phyloP scores from a whole-genome alignment of 2,888 invertebrate species.

The Oxycera nigricornis region DNA sequence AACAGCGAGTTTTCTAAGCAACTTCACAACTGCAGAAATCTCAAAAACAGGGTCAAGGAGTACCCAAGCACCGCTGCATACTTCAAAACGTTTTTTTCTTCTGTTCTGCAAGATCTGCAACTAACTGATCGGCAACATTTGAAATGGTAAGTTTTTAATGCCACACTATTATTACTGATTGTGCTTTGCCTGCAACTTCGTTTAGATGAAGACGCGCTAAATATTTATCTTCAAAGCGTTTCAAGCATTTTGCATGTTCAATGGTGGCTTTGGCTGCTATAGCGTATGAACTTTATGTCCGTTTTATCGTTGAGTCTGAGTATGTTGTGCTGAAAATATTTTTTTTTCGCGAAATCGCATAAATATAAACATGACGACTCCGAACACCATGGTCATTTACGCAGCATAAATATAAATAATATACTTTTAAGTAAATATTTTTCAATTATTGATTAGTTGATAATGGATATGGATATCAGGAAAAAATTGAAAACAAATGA shows the following conservation, averaged over 20 bases:
- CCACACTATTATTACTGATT: conserved; percentile 11
- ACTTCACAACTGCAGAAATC: conserved; percentile 10
- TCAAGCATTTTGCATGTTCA: too few species aligned
- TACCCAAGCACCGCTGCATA: conserved; percentile 11
- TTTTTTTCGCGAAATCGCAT: too few species aligned
- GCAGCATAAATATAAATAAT: too few species aligned
- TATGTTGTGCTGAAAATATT: too few species aligned
- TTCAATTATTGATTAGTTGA: too few species aligned
- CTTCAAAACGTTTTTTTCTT: not conserved
- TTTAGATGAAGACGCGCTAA: not conserved
- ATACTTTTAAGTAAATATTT: too few species aligned
- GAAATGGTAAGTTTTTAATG: conserved; percentile 32
- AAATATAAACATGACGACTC: too few species aligned
- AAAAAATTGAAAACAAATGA: too few species aligned
- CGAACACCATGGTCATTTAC: too few species aligned
- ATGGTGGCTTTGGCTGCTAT: not conserved
- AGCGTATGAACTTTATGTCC: too few species aligned
- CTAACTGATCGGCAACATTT: conserved; percentile 35
- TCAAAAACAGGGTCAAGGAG: conserved; percentile 36
- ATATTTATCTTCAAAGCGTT: not conserved
- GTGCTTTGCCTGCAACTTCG: not conserved
- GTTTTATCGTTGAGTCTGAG: too few species aligned
- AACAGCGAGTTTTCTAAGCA: conserved; percentile 23
- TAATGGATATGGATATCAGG: too few species aligned
- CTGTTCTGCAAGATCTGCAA: conserved; percentile 29